A percentile compares a stretch with the other conserved stretches of the same genome.
Evolutionary conservation across 1,140 invertebrate genomes (phyloP).

Genomic region (Lordiphosa clarofinis): DNA sequence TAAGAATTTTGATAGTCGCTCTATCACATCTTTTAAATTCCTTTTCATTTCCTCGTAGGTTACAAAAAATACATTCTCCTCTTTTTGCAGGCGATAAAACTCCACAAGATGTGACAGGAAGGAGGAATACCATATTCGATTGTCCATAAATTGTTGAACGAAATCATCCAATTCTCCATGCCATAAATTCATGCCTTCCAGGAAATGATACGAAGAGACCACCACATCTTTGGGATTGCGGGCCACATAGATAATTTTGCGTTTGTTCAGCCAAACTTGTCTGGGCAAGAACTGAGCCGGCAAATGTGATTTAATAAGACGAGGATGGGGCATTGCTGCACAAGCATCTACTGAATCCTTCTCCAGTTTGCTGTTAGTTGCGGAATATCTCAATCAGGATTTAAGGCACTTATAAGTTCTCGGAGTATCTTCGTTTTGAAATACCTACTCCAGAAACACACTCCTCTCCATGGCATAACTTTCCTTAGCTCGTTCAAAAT

Average conservation of each 20-base stretch:
- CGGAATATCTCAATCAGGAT: no score
- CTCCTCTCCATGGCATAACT: conserved; percentile 82
- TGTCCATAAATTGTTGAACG: conserved; percentile 1
- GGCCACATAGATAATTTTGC: no score
- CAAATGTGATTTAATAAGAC: no score
- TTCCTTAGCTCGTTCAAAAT: conserved; percentile 77
- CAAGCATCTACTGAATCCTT: conserved; percentile 5
- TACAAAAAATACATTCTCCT: no score
- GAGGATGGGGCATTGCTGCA: conserved; percentile 3
- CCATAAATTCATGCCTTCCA: background rate
- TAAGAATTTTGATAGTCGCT: conserved; percentile 16
- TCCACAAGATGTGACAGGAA: conserved; percentile 27
- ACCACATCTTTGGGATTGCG: conserved; percentile 42
- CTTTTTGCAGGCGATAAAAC: no score
- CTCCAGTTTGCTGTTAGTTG: background rate
- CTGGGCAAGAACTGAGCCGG: no score
- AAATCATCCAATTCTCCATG: conserved; percentile 9
- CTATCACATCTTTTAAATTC: no score
- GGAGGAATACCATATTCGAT: conserved; percentile 1
- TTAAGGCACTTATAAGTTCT: no score
- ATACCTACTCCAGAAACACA: conserved; percentile 80
- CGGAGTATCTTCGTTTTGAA: no score
- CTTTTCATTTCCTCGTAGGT: no score
- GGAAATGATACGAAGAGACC: conserved; percentile 19
- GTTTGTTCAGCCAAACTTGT: no score